Conservation (phyloP, 2,888 invertebrate genomes). For the Drosophila barbarae region DNA sequence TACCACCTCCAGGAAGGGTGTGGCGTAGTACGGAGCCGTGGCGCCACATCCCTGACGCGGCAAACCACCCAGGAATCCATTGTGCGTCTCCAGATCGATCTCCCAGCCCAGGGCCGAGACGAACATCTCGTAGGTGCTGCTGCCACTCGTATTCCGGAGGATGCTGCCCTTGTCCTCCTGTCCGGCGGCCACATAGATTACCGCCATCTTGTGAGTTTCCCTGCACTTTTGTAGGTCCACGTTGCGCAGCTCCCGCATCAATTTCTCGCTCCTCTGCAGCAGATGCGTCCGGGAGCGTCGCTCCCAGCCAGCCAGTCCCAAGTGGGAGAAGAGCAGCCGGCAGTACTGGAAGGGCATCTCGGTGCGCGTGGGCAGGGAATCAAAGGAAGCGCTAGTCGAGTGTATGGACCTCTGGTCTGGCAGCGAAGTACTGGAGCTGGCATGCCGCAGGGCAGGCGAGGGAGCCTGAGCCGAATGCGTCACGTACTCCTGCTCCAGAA, state of each 20-base stretch:
- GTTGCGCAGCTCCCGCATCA: constrained; percentile 94
- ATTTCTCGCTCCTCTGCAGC: constrained; percentile 91
- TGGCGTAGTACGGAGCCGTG: constrained; percentile 96
- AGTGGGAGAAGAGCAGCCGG: constrained; percentile 92
- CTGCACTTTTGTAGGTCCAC: constrained; percentile 94
- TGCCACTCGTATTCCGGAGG: constrained; percentile 91
- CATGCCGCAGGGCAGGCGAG: constrained; percentile 33
- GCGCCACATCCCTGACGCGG: constrained; percentile 93
- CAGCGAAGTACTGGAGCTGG: constrained; percentile 44
- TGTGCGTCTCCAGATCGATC: constrained; percentile 95
- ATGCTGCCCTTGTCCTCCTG: constrained; percentile 98
- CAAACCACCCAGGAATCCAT: constrained; percentile 96
- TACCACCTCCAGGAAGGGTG: constrained; percentile 93
- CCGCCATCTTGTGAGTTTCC: constrained; percentile 97
- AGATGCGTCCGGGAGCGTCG: constrained; percentile 91
- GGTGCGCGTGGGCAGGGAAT: constrained; percentile 80
- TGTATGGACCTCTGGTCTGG: constrained; percentile 72
- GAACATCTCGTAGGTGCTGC: constrained; percentile 94
- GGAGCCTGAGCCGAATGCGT: constrained; percentile 74
- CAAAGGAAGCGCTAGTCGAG: constrained; percentile 71
- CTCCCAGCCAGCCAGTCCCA: constrained; percentile 95
- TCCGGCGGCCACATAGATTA: constrained; percentile 98
- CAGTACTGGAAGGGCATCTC: constrained; percentile 90
- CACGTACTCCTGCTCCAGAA: constrained; percentile 89
- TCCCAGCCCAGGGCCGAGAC: constrained; percentile 84